phyloP scores from a whole-genome alignment of 2,888 invertebrate species.

The Acleris laterana region DNA sequence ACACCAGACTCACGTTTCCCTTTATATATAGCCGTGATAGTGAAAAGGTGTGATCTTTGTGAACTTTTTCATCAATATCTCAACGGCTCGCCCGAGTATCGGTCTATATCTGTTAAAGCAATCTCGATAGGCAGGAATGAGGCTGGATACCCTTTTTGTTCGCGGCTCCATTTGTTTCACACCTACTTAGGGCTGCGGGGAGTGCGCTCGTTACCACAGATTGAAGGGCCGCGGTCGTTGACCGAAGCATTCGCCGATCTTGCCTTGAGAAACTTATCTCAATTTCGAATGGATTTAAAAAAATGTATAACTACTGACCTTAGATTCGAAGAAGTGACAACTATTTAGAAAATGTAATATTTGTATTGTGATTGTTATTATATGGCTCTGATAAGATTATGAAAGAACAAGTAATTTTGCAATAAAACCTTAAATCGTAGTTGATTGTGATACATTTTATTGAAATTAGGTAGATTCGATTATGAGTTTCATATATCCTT shows the following conservation, averaged over 20 bases:
- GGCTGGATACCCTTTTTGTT: slow-evolving; percentile 58
- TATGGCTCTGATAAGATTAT: too few relatives aligned
- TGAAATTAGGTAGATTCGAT: too few relatives aligned
- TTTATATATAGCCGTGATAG: slow-evolving; percentile 30
- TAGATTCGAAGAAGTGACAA: too few relatives aligned
- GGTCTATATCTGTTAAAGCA: slow-evolving; percentile 47
- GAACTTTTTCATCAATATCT: slow-evolving; percentile 38
- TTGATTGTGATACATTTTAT: too few relatives aligned
- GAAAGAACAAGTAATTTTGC: too few relatives aligned
- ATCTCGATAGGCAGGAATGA: slow-evolving; percentile 43
- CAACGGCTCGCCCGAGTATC: slow-evolving; percentile 35
- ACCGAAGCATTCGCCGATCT: slow-evolving; percentile 61
- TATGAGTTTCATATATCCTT: too few relatives aligned
- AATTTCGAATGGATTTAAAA: slow-evolving; percentile 1
- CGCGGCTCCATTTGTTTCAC: slow-evolving; percentile 70
- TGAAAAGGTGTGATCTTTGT: slow-evolving; percentile 35
- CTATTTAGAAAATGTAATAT: too few relatives aligned
- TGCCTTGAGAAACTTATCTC: slow-evolving; percentile 36
- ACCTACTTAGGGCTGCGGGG: slow-evolving; percentile 71
- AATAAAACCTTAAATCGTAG: too few relatives aligned
- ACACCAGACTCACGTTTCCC: slow-evolving; percentile 32
- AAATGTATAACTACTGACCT: not conserved
- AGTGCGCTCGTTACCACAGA: slow-evolving; percentile 73
- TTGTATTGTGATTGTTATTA: too few relatives aligned
- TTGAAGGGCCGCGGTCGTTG: slow-evolving; percentile 78